These are phyloP conservation scores for Scaeva pyrastri DNA, from an alignment of 2,888 invertebrate species.

Conservation along the genomic window DNA sequence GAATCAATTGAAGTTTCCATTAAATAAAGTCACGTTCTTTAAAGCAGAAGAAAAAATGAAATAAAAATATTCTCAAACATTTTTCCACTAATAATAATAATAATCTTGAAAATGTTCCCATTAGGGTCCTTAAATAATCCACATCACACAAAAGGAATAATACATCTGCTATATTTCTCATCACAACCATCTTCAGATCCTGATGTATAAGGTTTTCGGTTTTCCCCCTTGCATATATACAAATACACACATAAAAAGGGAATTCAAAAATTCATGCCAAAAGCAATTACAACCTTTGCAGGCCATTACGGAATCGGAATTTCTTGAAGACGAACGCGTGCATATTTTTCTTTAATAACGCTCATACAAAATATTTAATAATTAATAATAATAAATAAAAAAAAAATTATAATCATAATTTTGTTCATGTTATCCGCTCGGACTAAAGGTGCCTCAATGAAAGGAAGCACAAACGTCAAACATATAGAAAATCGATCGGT, in stretches of 20 bases:
- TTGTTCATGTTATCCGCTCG: background rate
- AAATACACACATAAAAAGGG: too few species aligned
- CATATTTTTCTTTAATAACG: constrained; percentile 12
- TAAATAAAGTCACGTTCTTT: background rate
- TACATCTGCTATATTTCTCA: background rate
- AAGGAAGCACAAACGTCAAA: too few species aligned
- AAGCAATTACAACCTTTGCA: constrained; percentile 14
- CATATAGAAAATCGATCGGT: constrained; percentile 43
- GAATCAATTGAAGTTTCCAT: background rate
- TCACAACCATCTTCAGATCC: too few species aligned
- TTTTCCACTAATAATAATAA: background rate
- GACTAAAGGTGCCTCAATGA: background rate
- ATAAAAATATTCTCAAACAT: background rate
- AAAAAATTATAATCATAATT: constrained; percentile 32
- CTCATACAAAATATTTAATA: constrained; percentile 33
- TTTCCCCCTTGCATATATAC: too few species aligned
- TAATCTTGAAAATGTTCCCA: background rate
- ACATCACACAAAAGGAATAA: background rate
- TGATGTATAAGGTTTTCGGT: too few species aligned
- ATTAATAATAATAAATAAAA: constrained; percentile 7
- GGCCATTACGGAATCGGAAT: constrained; percentile 15
- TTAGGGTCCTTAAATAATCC: background rate
- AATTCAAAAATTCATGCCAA: constrained; percentile 15
- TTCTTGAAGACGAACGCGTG: background rate
- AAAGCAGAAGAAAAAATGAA: background rate